Evolutionary conservation across 2,113 vertebrate species (phyloP), one percentile per base, ranked within the genome.

Genomic region (Bothrops jararaca): DNA sequence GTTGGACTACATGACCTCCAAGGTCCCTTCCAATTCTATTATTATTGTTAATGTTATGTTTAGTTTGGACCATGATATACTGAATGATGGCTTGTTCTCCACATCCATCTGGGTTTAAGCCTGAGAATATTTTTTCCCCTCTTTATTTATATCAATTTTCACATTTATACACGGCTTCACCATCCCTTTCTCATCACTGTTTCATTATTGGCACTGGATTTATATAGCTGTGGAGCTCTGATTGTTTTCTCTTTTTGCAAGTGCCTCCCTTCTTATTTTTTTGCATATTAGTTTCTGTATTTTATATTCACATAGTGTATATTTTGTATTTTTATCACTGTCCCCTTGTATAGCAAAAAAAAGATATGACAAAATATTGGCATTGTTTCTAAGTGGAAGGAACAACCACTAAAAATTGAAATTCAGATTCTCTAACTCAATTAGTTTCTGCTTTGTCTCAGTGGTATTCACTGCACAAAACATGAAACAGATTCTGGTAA

Each of bases 51-150:
- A 9, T 50, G 5, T 3, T 45, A 8, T 34, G 2, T 39, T 80
- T 80, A 80, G n/a, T 80, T 80, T 15, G 34, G 69, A 18, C 22
- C 92, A 86, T 93, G 87, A 85, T 94, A 95, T 45, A 93, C 45
- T 74, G 74, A 96, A 92, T 96, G 7, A 58, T 92, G 57, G 4
- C 22, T 85, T 91, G 34, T 11, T 45, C 1, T 20, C 20, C 11
- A 95, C 95, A 95, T 93, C 90, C 3, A 90, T 92, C 29, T 93
- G 94, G 89, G 85, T 93, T 93, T 64, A 90, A 95, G 86, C 80
- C 85, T 94, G 60, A 95, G 85, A 91, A 92, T 94, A 95, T 95
- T 95, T 96, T 94, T 96, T 34, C n/a, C 60, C 56, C 45, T 95
- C 86, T 95, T 92, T 22, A 74, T 86, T 89, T 26, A 45, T 45